Conservation (phyloP, 2,888 invertebrate species). For the Brenthis daphne region DNA sequence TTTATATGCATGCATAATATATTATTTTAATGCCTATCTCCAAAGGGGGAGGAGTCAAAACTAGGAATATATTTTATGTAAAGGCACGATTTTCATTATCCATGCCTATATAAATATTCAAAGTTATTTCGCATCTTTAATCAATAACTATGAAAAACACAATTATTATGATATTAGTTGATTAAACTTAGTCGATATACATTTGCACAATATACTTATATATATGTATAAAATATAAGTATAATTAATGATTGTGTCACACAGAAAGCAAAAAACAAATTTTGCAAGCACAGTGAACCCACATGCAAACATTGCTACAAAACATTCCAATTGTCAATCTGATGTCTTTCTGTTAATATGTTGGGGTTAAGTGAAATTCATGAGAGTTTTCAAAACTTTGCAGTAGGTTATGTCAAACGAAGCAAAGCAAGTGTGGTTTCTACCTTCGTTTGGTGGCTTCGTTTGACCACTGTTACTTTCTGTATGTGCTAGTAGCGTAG, state of each 20-base stretch:
- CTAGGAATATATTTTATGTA: background rate
- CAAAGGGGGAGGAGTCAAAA: background rate
- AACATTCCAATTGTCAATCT: slow-evolving; percentile 44
- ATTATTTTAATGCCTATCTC: background rate
- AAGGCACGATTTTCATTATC: background rate
- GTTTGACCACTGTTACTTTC: slow-evolving; percentile 77
- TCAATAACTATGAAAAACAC: background rate
- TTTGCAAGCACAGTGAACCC: slow-evolving; percentile 59
- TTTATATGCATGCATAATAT: background rate
- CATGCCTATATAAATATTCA: background rate
- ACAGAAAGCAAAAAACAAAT: slow-evolving; percentile 50
- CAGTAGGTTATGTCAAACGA: slow-evolving; percentile 77
- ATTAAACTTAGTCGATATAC: background rate
- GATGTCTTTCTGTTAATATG: slow-evolving; percentile 39
- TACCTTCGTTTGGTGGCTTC: slow-evolving; percentile 77
- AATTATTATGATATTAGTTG: background rate
- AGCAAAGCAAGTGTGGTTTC: slow-evolving; percentile 71
- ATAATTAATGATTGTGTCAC: slow-evolving; percentile 36
- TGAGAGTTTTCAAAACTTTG: slow-evolving; percentile 54
- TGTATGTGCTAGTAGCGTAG: slow-evolving; percentile 75
- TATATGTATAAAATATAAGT: slow-evolving; percentile 10
- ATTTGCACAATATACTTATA: slow-evolving; percentile 13
- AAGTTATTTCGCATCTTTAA: background rate
- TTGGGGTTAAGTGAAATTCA: slow-evolving; percentile 44
- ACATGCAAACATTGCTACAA: slow-evolving; percentile 69